Conservation (phyloP, 1,140 invertebrate species). For the Asobara japonica region DNA sequence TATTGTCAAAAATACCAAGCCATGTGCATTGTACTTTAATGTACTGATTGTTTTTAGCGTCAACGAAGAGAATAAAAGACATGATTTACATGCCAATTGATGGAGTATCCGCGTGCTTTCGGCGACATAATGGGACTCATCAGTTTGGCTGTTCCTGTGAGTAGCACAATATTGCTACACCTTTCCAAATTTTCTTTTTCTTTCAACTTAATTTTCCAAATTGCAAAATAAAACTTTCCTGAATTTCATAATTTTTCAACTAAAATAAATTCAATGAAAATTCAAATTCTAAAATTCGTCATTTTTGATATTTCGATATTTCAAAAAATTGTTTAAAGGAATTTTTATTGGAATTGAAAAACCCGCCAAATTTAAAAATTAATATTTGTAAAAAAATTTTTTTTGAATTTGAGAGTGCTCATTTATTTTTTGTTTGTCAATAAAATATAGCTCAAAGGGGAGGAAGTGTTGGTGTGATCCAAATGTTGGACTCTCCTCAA, state of each 20-base stretch:
- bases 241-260: too few species aligned
- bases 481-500: conserved; percentile 71
- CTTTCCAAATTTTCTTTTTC: too few species aligned
- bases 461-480: conserved; percentile 87
- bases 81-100: conserved; percentile 84
- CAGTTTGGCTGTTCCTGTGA: conserved; percentile 92
- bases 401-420: neutral
- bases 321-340: too few species aligned
- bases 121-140: conserved; percentile 90
- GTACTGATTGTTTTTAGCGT: conserved; percentile 37
- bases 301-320: too few species aligned
- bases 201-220: too few species aligned
- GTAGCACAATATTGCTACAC: conserved; percentile 50
- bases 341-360: too few species aligned
- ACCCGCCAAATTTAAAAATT: too few species aligned
- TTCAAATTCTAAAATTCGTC: too few species aligned
- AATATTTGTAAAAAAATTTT: too few species aligned
- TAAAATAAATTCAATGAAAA: too few species aligned
- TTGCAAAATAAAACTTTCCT: too few species aligned
- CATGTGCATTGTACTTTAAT: neutral
- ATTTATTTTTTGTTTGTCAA: conserved; percentile 7
- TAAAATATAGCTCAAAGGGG: conserved; percentile 66
- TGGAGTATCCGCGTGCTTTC: conserved; percentile 81
- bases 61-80: conserved; percentile 73
- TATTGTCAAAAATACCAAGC: neutral